Evolutionary conservation across 2,888 invertebrate genomes (phyloP), one percentile per base, ranked within the genome.

Genomic region (Nephrotoma flavescens): DNA sequence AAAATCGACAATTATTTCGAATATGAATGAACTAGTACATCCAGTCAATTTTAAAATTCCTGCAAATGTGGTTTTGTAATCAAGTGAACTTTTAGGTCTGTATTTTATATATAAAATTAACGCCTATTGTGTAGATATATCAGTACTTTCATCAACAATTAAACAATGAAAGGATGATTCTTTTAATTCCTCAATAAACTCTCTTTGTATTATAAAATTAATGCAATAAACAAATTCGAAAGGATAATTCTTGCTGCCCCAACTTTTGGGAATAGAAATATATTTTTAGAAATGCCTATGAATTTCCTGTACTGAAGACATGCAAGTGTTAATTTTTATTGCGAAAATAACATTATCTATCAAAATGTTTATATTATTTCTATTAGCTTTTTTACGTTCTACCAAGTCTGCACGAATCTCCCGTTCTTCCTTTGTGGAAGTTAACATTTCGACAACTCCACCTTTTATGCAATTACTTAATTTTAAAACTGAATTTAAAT

Each of bases 291-390:
- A n/a, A n/a, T n/a, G n/a, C n/a, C n/a, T n/a, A n/a, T n/a, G n/a
- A n/a, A n/a, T n/a, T n/a, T n/a, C n/a, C n/a, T n/a, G n/a, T n/a
- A n/a, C n/a, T n/a, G n/a, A n/a, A n/a, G n/a, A n/a, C n/a, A n/a
- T n/a, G n/a, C n/a, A 86, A 44, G 83, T 86, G 86, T 86, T 86
- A 71, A 86, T 86, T 86, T 86, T 86, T 83, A 86, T 86, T 86
- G 86, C 83, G 6, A 86, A 44, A 12, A 86, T 86, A 86, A 83
- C 86, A 44, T 86, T 86, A 12, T 86, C 83, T 42, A 86, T 83
- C 1, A 86, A 86, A 83, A 86, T 86, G 83, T 71, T 86, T 12
- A 12, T 83, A 44, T 71, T 42, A 12, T 42, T n/a, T n/a, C n/a
- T n/a, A n/a, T n/a, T n/a, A n/a, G n/a, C n/a, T n/a, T n/a, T n/a